phyloP scores from a whole-genome alignment of 2,888 invertebrate genomes.

The Drosophila kambysellisi region DNA sequence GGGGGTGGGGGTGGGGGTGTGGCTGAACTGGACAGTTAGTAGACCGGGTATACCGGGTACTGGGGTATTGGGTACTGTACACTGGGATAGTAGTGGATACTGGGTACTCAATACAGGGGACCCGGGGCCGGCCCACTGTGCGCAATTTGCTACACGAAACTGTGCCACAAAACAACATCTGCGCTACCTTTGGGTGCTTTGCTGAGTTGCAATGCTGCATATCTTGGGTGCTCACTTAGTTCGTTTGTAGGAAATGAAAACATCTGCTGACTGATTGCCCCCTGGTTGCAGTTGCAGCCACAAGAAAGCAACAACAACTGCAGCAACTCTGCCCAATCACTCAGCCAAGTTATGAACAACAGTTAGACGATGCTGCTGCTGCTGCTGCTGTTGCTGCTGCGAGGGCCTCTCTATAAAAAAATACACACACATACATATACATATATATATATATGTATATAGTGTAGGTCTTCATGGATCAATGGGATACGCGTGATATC shows the following conservation, averaged over 20 bases:
- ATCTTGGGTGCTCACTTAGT: constrained; percentile 55
- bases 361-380: constrained; percentile 60
- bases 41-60: neutral
- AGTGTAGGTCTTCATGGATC: constrained; percentile 84
- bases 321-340: constrained; percentile 67
- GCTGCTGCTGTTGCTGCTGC: constrained; percentile 29
- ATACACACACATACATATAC: neutral
- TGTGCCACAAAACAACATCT: constrained; percentile 75
- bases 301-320: constrained; percentile 6
- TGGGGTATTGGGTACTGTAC: neutral
- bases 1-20: constrained; percentile 1
- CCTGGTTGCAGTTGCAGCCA: constrained; percentile 62
- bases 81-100: constrained; percentile 2
- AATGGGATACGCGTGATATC: constrained; percentile 85
- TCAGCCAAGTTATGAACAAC: constrained; percentile 79
- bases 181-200: constrained; percentile 64
- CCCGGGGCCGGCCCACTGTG: constrained; percentile 72
- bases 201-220: constrained; percentile 12
- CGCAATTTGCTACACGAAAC: constrained; percentile 79
- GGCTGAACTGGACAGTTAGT: constrained; percentile 6
- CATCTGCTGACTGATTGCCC: constrained; percentile 82
- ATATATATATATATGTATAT: neutral
- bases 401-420: constrained; percentile 39
- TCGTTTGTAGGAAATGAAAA: constrained; percentile 78
- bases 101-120: constrained; percentile 57